Percentiles rank a stretch among this genome's conserved stretches.
Conservation (phyloP, 1,140 invertebrate species). For the Antheraea mylitta region DNA sequence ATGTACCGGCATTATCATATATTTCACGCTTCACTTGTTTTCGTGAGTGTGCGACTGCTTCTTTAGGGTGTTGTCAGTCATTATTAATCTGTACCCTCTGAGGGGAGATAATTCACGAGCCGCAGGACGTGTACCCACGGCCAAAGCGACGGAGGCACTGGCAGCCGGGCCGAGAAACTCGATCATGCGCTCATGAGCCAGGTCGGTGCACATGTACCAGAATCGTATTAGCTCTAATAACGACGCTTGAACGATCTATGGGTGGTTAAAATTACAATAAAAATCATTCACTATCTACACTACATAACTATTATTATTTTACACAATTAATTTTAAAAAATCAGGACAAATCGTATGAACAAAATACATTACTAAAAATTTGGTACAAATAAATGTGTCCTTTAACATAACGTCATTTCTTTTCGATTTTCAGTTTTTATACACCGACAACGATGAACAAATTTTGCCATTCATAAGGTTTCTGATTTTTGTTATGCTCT, state of each 20-base stretch:
- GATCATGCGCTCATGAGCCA: conserved; percentile 58
- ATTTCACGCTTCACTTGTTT: conserved; percentile 27
- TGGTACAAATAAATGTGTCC: too few relatives aligned
- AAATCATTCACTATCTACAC: background rate
- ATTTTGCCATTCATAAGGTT: too few relatives aligned
- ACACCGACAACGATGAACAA: too few relatives aligned
- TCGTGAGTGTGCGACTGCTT: conserved; percentile 14
- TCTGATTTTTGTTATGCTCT: too few relatives aligned
- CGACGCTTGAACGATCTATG: conserved; percentile 35
- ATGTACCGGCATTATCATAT: conserved; percentile 23
- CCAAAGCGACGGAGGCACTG: conserved; percentile 47
- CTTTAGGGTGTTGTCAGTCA: conserved; percentile 45
- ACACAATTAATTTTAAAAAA: background rate
- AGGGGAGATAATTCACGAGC: conserved; percentile 11
- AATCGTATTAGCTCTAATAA: conserved; percentile 49
- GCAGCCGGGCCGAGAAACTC: conserved; percentile 40
- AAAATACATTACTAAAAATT: background rate
- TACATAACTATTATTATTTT: background rate
- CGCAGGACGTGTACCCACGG: conserved; percentile 31
- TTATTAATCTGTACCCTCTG: conserved; percentile 28
- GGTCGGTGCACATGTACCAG: conserved; percentile 23
- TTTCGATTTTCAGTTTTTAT: too few relatives aligned
- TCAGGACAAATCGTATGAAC: too few relatives aligned
- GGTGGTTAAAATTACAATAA: background rate
- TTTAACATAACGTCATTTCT: too few relatives aligned